These are phyloP conservation scores for Enteromius unitaeniatus DNA, from an alignment of 2,797 vertebrate genomes.

Conservation along the genomic window DNA sequence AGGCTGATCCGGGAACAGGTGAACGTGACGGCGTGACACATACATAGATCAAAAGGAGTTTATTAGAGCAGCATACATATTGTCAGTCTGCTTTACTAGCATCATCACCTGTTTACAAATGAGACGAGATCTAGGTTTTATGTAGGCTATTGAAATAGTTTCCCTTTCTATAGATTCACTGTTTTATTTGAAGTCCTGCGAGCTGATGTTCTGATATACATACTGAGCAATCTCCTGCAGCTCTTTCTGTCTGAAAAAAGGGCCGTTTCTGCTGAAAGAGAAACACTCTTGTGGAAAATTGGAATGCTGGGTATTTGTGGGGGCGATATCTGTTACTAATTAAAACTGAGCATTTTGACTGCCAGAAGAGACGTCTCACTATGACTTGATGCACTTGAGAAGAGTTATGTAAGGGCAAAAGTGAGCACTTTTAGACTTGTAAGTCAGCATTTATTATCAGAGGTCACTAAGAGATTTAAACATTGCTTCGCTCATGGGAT, in stretches of 20 bases:
- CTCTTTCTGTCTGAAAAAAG: slow-evolving; percentile 4
- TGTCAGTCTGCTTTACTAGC: slow-evolving; percentile 2
- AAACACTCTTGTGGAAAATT: slow-evolving; percentile 31
- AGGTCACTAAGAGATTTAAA: slow-evolving; percentile 9
- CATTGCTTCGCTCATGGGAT: not conserved
- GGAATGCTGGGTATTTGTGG: slow-evolving; percentile 53
- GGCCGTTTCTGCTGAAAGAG: slow-evolving; percentile 27
- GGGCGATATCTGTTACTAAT: slow-evolving; percentile 58
- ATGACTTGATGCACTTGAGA: slow-evolving; percentile 44
- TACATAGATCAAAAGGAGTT: not conserved
- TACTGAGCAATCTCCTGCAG: slow-evolving; percentile 15
- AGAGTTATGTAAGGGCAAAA: slow-evolving; percentile 35
- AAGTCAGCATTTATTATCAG: slow-evolving; percentile 48
- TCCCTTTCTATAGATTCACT: not conserved
- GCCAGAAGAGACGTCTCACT: slow-evolving; percentile 37
- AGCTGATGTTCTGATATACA: slow-evolving; percentile 8
- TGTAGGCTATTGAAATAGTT: not conserved
- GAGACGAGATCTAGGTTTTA: not conserved
- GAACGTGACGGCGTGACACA: too few species aligned
- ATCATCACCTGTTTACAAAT: slow-evolving; percentile 5
- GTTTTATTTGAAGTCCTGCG: not conserved
- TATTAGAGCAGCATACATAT: not conserved
- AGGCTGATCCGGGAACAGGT: too few species aligned
- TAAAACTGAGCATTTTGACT: slow-evolving; percentile 57
- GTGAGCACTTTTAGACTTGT: slow-evolving; percentile 40